These are phyloP conservation scores for Lophius americanus DNA, from an alignment of 2,797 vertebrate species.

Conservation along the genomic window DNA sequence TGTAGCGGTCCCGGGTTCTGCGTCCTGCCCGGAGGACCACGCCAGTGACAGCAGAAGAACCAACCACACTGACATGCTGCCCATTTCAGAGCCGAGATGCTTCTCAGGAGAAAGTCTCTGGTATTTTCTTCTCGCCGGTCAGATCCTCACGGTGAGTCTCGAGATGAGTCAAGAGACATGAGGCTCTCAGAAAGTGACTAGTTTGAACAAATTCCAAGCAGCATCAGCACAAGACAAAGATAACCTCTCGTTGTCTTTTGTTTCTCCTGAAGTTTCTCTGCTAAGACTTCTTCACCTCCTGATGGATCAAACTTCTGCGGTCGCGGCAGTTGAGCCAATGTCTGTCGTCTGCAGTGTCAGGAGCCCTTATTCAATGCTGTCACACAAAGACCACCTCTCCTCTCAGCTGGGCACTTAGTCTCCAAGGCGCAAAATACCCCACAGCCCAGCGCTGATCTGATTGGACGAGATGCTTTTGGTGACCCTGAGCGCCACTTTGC, in stretches of 20 bases:
- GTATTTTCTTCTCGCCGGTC: constrained; percentile 23
- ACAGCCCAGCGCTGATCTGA: constrained; percentile 56
- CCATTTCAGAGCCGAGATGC: constrained; percentile 66
- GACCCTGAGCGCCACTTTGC: background rate
- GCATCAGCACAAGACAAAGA: background rate
- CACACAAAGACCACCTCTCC: constrained; percentile 75
- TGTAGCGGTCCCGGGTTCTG: constrained; percentile 40
- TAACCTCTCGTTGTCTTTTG: constrained; percentile 1
- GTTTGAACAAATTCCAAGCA: constrained; percentile 16
- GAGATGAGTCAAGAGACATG: constrained; percentile 61
- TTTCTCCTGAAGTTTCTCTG: constrained; percentile 8
- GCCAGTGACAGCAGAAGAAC: constrained; percentile 67
- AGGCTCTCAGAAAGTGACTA: constrained; percentile 39
- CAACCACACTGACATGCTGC: constrained; percentile 56
- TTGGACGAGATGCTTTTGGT: constrained; percentile 62
- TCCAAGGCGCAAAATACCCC: constrained; percentile 45
- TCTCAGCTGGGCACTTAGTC: constrained; percentile 59
- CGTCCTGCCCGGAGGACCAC: constrained; percentile 70
- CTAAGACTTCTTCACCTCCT: constrained; percentile 17
- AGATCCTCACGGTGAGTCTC: constrained; percentile 57
- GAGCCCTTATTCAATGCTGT: constrained; percentile 57
- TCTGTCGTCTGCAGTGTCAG: constrained; percentile 56
- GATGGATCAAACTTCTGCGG: constrained; percentile 10
- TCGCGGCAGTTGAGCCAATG: constrained; percentile 33
- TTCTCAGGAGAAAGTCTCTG: constrained; percentile 29